A percentile compares a stretch with the other conserved stretches of the same genome.
phyloP scores from a whole-genome alignment of 2,113 vertebrate species.

The Puntigrus tetrazona region DNA sequence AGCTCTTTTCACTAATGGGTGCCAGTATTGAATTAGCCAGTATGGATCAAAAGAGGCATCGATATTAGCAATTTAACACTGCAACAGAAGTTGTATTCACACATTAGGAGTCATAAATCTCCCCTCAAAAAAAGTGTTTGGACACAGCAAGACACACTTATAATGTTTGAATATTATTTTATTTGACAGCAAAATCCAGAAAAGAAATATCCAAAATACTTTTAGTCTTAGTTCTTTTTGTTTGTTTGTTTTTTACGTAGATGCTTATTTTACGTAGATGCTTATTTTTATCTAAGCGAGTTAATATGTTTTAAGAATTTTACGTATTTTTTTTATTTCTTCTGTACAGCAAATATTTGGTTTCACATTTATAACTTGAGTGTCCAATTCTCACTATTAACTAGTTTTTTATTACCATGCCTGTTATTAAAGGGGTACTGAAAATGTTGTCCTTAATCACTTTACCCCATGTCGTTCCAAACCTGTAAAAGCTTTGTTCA shows the following conservation, averaged over 20 bases:
- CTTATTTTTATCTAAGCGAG: neutral
- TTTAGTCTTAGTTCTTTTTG: too few relatives aligned
- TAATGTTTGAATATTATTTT: neutral
- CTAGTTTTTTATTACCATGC: too few relatives aligned
- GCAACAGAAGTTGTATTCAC: neutral
- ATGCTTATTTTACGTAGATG: too few relatives aligned
- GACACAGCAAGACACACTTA: neutral
- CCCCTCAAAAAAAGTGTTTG: neutral
- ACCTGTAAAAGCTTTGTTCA: too few relatives aligned
- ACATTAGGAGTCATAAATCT: neutral
- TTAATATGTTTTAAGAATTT: neutral
- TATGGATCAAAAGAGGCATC: neutral
- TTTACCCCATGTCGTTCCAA: too few relatives aligned
- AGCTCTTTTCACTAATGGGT: neutral
- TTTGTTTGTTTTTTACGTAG: too few relatives aligned
- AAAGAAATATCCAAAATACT: neutral
- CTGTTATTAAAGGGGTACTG: too few relatives aligned
- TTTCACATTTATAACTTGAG: neutral
- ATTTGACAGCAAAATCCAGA: neutral
- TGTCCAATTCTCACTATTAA: too few relatives aligned
- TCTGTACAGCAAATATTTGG: neutral
- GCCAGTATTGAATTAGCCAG: neutral
- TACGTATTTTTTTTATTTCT: neutral
- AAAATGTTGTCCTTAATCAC: too few relatives aligned
- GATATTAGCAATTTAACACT: neutral